phyloP scores from a whole-genome alignment of 2,113 vertebrate species.

The Marcusenius ussheri region DNA sequence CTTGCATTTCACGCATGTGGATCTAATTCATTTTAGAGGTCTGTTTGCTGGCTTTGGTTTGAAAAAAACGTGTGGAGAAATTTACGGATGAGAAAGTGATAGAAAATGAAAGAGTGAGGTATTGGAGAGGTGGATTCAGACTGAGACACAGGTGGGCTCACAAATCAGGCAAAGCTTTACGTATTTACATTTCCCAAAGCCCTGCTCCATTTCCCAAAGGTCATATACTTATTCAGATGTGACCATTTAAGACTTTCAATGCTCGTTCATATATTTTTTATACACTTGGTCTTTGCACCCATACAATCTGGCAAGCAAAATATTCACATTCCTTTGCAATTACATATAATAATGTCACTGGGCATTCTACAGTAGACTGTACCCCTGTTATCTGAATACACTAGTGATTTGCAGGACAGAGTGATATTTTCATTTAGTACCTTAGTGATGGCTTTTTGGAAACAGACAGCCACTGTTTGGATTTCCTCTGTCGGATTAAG shows the following conservation, averaged over 20 bases:
- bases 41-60: neutral
- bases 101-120: neutral
- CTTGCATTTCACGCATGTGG: neutral
- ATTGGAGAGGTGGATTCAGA: neutral
- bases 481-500: neutral
- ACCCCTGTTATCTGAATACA: neutral
- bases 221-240: neutral
- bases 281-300: neutral
- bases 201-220: neutral
- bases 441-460: neutral
- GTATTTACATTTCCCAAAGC: neutral
- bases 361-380: neutral
- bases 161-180: neutral
- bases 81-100: neutral
- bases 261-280: neutral
- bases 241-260: neutral
- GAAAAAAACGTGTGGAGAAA: neutral
- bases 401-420: neutral
- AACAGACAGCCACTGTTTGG: neutral
- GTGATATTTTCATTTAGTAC: neutral
- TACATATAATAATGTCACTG: neutral
- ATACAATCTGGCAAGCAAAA: neutral
- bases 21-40: neutral
- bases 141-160: too few relatives aligned
- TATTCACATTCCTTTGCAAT: neutral